Conservation (phyloP, 1,140 invertebrate genomes). For the Bombus terrestris region DNA sequence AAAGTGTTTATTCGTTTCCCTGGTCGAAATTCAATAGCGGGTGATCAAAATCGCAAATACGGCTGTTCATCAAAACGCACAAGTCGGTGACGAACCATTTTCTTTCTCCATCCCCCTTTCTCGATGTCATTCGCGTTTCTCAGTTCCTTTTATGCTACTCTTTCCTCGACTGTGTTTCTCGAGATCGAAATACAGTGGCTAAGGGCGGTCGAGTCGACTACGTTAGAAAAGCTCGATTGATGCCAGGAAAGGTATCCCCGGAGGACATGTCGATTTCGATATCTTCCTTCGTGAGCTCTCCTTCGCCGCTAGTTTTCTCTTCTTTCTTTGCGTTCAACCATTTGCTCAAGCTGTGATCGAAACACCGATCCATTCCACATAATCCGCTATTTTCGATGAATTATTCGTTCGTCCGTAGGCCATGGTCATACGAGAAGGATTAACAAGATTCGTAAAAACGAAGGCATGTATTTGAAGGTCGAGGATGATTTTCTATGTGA, state of each 20-base stretch:
- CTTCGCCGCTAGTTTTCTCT: neutral
- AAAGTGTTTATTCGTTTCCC: conserved; percentile 29
- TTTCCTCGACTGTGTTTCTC: neutral
- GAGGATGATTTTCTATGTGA: no score
- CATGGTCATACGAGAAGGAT: neutral
- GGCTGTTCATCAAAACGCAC: conserved; percentile 25
- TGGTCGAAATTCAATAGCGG: neutral
- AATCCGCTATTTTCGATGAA: neutral
- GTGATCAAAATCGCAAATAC: conserved; percentile 28
- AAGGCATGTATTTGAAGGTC: no score
- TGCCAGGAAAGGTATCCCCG: conserved; percentile 46
- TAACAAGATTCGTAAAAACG: no score
- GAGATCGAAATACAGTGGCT: conserved; percentile 47
- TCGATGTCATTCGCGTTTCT: conserved; percentile 31
- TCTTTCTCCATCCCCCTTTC: neutral
- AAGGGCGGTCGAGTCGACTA: conserved; percentile 31
- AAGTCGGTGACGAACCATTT: conserved; percentile 3
- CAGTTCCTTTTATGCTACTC: neutral
- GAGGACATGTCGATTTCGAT: conserved; percentile 58
- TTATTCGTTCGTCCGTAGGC: neutral
- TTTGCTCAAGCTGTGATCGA: neutral
- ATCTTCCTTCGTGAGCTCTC: conserved; percentile 10
- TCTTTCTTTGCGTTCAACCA: neutral
- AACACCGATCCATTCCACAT: neutral
- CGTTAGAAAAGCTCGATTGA: conserved; percentile 48